Evolutionary conservation across 2,113 vertebrate species (phyloP).

Genomic region (Jacana jacana): DNA sequence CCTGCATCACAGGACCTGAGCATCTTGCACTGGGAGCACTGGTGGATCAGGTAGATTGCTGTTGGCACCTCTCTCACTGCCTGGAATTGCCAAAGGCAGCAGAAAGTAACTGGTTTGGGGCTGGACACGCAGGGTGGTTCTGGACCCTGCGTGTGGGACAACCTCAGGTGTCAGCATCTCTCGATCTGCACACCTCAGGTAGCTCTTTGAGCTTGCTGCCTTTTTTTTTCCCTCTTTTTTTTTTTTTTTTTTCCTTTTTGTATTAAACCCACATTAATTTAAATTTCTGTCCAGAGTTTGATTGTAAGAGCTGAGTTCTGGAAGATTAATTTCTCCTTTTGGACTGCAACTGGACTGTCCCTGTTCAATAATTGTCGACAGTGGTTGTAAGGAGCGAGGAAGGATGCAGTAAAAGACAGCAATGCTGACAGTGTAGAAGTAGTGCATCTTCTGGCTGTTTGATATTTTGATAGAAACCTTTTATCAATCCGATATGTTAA

Average conservation of each 20-base stretch:
- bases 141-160: not conserved
- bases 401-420: conserved; percentile 45
- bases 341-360: not conserved
- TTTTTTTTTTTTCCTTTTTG: not conserved
- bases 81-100: not conserved
- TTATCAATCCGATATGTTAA: conserved; percentile 52
- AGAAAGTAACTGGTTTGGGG: not conserved
- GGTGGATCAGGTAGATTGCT: fast-evolving
- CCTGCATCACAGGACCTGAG: fast-evolving
- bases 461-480: conserved; percentile 56
- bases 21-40: not conserved
- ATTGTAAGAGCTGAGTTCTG: conserved; percentile 33
- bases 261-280: not conserved
- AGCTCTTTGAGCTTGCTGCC: not conserved
- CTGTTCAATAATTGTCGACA: conserved; percentile 11
- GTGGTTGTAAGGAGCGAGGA: conserved; percentile 6
- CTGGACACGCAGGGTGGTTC: fast-evolving
- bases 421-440: conserved; percentile 45
- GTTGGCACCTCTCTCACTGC: not conserved
- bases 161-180: not conserved
- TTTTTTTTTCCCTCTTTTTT: not conserved
- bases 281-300: conserved; percentile 27
- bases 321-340: conserved; percentile 45
- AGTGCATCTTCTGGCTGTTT: conserved; percentile 43
- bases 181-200: not conserved